Conservation (phyloP, 1,140 invertebrate genomes). For the Leptopilina boulardi region DNA sequence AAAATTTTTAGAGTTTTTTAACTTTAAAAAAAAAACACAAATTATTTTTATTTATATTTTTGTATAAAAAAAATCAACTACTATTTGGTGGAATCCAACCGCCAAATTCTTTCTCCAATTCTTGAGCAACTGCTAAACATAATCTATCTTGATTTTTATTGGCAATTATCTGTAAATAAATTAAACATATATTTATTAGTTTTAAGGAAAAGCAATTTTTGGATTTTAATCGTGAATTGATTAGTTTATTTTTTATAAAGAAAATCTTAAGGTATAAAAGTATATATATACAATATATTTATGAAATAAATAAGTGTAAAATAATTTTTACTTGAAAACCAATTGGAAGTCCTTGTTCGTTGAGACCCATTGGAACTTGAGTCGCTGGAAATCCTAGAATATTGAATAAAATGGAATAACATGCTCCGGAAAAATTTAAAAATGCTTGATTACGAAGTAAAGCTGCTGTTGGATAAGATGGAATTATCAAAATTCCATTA, state of each 20-base stretch:
- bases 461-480: conserved; percentile 81
- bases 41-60: not conserved
- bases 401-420: conserved; percentile 86
- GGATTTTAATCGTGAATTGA: too few relatives aligned
- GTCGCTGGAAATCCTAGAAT: conserved; percentile 85
- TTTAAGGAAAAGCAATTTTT: too few relatives aligned
- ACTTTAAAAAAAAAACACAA: too few relatives aligned
- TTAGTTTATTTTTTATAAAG: too few relatives aligned
- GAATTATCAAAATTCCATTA: conserved; percentile 86
- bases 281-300: not conserved
- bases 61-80: not conserved
- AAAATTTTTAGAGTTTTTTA: too few relatives aligned
- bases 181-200: not conserved
- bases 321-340: conserved; percentile 86
- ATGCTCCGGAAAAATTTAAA: conserved; percentile 79
- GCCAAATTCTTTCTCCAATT: conserved; percentile 88
- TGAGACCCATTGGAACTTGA: conserved; percentile 83
- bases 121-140: conserved; percentile 84
- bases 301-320: not conserved
- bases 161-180: conserved; percentile 77
- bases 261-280: too few relatives aligned
- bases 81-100: conserved; percentile 81
- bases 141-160: conserved; percentile 83
- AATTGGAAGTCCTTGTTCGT: conserved; percentile 81
- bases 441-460: conserved; percentile 80